Percentiles rank a stretch among this genome's conserved stretches.
phyloP scores from a whole-genome alignment of 53 echinoderm and acorn worm genomes.

The Paracentrotus lividus region DNA sequence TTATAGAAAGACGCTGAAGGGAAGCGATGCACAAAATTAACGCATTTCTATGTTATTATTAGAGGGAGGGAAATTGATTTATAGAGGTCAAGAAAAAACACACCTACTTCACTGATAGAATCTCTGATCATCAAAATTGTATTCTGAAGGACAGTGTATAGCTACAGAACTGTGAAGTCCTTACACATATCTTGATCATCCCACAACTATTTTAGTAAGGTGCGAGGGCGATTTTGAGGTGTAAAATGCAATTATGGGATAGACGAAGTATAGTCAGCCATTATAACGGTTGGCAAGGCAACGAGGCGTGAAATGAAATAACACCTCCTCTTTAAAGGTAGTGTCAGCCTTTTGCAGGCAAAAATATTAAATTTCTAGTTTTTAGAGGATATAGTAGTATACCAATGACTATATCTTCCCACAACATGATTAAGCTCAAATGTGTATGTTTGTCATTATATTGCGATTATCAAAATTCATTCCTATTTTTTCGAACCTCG shows the following conservation, averaged over 20 bases:
- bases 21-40: neutral
- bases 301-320: constrained; percentile 48
- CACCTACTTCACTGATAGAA: neutral
- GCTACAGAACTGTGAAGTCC: neutral
- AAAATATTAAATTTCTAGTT: no score
- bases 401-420: no score
- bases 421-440: no score
- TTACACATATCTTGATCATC: neutral
- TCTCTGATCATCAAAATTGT: neutral
- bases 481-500: no score
- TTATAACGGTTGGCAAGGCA: constrained; percentile 19
- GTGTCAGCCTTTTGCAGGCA: no score
- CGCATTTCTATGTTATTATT: neutral
- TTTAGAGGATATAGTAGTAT: no score
- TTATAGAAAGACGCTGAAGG: neutral
- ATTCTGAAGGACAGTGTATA: neutral
- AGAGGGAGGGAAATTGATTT: neutral
- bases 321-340: neutral
- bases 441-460: no score
- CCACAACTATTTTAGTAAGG: neutral
- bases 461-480: no score
- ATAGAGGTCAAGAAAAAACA: constrained; percentile 5
- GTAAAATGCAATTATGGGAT: constrained; percentile 40
- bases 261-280: constrained; percentile 23
- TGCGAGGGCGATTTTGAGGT: neutral